Evolutionary conservation across 2,113 vertebrate species (phyloP), one percentile per base, ranked within the genome.

Genomic region (Entelurus aequoreus): DNA sequence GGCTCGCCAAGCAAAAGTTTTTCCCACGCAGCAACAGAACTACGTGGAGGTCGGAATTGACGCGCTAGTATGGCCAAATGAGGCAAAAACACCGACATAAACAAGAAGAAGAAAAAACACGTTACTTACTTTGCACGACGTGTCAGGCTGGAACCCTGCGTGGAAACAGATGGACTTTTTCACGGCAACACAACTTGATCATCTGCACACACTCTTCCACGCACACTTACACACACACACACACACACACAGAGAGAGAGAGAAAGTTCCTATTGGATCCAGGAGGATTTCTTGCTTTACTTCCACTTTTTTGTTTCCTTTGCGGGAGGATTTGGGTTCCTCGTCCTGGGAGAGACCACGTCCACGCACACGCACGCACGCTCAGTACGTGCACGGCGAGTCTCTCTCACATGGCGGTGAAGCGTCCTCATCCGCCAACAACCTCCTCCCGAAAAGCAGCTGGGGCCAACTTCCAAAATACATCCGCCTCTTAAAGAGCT

Each of bases 341-440:
- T 21, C 21, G n/a, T 8, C 63, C 66, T 61, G 57, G 38, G 75
- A 82, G 60, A 82, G 59, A 58, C 48, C 75, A 51, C 16, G 19
- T 66, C 48, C 75, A 51, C 36, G 19, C 65, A 60, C 42, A 42
- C 9, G 19, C 21, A 36, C 40, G 16, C 21, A 48, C 56, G 14
- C 44, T 13, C 35, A 21, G 28, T 19, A 47, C 59, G 57, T 48
- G 6, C 42, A 48, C 58, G 14, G 21, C n/a, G 47, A 8, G 58
- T 48, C 11, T 14, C 11, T 5, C 58, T 79, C 69, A 68, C 62
- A 74, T 67, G 77, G 80, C 78, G 70, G 76, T 65, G 76, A 86
- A 55, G 84, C 83, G 81, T 79, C 83, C 86, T 73, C 86, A 68
- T 84, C 78, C 59, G 83, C 81, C 79, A 72, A 42, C 68, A 44